Base-by-base conservation (phyloP, 35 echinoderm and acorn worm genomes). In the Ophioderma brevispina region DNA sequence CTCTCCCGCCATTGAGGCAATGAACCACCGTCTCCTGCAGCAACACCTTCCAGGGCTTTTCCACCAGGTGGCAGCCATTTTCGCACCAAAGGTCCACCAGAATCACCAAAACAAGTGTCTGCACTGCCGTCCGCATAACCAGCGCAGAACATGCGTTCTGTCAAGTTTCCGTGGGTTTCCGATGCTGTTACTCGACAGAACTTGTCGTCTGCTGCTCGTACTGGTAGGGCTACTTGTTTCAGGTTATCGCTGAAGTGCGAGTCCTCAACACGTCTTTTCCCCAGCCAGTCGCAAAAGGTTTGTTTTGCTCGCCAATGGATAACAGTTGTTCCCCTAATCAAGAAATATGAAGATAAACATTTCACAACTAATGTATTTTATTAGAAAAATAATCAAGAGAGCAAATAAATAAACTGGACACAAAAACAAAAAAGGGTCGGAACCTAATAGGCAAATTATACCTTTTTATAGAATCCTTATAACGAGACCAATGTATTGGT, bases 141-240 rank as follows among this genome's bases (percentile, higher is more conserved):
- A 75, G 94, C 94, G 82, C 94, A 96, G 30, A 96, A 95, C 96
- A 98, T 98, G 52, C 86, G 86, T 31, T 82, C 63, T 0, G 96
- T 98, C 33, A 95, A 93, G 38, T 95, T 93, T 33, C 75, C 79
- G 6, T 76, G 79, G 13, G 92, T 90, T 38, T 98, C 92, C 15
- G 15, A 30, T 70, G 10, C 17, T 70, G 17, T 70, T 30, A 70
- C 59, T 2, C 28, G 15, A 70, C 59, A 70, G 28, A 25, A 70
- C 28, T 70, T 18, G 34, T 80, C 33, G 6, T 80, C 59, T 33
- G 55, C 0, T 43, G 39, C 3, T 56, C 85, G 4, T 79, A 55
- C 0, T 81, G 90, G 32, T 89, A 86, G 39, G 31, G 36, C 0
- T 92, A 56, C 38, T 92, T 91, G 33, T 81, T 96, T 85, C 80